Evolutionary conservation across 2,113 vertebrate genomes (phyloP).

Genomic region (Brachyistius frenatus): DNA sequence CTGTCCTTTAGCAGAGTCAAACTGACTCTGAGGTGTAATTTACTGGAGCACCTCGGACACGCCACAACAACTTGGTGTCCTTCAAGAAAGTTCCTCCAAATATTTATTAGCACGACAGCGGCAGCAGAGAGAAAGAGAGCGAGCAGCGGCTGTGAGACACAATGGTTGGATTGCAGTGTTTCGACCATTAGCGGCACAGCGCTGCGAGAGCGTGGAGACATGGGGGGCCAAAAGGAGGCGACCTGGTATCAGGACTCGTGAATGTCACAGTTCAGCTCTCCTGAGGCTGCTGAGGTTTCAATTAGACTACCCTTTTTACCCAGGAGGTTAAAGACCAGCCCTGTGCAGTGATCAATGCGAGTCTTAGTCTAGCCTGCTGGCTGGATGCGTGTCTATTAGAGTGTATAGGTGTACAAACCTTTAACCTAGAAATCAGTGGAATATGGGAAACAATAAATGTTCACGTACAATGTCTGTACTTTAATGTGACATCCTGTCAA

Average conservation of each 20-base stretch:
- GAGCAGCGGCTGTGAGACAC: conserved; percentile 16
- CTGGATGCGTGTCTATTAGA: conserved; percentile 11
- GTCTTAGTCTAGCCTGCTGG: conserved; percentile 27
- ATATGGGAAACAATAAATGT: not conserved
- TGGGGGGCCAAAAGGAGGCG: conserved; percentile 31
- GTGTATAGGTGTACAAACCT: conserved; percentile 10
- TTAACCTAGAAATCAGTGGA: not conserved
- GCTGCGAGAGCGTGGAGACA: conserved; percentile 18
- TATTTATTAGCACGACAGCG: conserved; percentile 43
- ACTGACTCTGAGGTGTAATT: conserved; percentile 32
- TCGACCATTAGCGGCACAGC: conserved; percentile 51
- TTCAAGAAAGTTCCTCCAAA: conserved; percentile 43
- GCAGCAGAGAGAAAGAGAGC: conserved; percentile 18
- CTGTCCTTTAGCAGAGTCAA: conserved; percentile 20
- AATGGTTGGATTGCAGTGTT: conserved; percentile 20
- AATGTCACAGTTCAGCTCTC: conserved; percentile 58
- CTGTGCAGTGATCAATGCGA: conserved; percentile 23
- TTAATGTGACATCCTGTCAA: conserved; percentile 22
- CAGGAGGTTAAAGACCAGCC: conserved; percentile 47
- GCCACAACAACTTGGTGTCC: conserved; percentile 30
- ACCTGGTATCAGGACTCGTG: conserved; percentile 40
- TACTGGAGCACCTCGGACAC: conserved; percentile 21
- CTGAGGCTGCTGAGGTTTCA: conserved; percentile 56
- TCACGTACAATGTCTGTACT: not conserved
- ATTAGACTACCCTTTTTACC: conserved; percentile 58